A percentile compares a stretch with the other conserved stretches of the same genome.
phyloP scores from a whole-genome alignment of 1,140 invertebrate genomes.

The Triops cancriformis region DNA sequence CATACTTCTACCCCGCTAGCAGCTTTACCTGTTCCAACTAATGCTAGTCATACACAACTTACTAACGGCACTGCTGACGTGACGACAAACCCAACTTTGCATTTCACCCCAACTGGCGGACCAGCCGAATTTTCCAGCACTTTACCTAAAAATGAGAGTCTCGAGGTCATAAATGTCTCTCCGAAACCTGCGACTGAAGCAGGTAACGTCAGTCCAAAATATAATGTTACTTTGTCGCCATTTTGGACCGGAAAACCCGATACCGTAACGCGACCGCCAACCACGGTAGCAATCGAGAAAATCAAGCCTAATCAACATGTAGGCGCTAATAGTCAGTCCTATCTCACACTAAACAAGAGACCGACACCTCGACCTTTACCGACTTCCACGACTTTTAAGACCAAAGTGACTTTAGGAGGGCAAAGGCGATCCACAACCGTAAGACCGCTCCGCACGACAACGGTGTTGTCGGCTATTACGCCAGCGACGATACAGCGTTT shows the following conservation, averaged over 20 bases:
- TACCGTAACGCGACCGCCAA: background rate
- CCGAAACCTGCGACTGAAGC: too few relatives aligned
- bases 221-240: background rate
- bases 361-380: background rate
- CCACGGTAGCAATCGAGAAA: background rate
- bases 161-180: background rate
- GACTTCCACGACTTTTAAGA: background rate
- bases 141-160: background rate
- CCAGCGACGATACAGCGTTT: background rate
- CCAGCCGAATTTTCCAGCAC: background rate
- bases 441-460: background rate
- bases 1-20: background rate
- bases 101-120: background rate
- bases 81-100: background rate
- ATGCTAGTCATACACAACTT: background rate
- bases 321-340: background rate
- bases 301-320: background rate
- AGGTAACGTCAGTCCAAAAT: too few relatives aligned
- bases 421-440: conserved; percentile 2
- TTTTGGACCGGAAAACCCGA: background rate
- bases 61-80: background rate
- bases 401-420: background rate
- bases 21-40: background rate
- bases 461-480: background rate
- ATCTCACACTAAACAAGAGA: background rate